Evolutionary conservation across 2,888 invertebrate genomes (phyloP).

Genomic region (Perdita meconis): DNA sequence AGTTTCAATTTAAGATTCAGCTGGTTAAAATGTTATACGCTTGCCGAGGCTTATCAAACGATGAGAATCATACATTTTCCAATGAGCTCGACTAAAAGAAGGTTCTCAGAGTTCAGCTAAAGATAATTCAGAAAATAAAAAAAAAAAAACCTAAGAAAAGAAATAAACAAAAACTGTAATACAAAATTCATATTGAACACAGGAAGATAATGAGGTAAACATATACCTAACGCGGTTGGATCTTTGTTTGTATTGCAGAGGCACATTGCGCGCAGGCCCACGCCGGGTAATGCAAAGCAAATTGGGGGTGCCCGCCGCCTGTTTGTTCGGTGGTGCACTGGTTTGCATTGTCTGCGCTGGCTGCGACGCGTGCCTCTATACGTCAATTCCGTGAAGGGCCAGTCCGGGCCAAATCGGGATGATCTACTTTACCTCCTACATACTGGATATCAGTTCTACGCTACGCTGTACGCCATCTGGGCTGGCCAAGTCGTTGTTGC

Average conservation of each 20-base stretch:
- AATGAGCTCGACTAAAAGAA: conserved; percentile 12
- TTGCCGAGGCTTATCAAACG: conserved; percentile 36
- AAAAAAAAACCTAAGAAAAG: too few species aligned
- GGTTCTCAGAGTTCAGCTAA: conserved; percentile 20
- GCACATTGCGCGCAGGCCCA: conserved; percentile 85
- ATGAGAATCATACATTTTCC: conserved; percentile 9
- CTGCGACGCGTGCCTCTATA: conserved; percentile 84
- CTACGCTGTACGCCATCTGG: conserved; percentile 79
- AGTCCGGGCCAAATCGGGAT: conserved; percentile 78
- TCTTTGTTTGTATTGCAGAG: conserved; percentile 84
- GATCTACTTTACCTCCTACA: conserved; percentile 76
- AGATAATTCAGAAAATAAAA: conserved; percentile 40
- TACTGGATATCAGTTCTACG: conserved; percentile 80
- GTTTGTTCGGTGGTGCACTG: conserved; percentile 82
- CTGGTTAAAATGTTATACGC: conserved; percentile 17
- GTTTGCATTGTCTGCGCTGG: conserved; percentile 85
- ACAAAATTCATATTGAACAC: conserved; percentile 61
- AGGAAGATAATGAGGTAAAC: conserved; percentile 64
- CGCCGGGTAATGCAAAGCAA: conserved; percentile 84
- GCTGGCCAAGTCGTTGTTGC: conserved; percentile 81
- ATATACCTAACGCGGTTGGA: conserved; percentile 83
- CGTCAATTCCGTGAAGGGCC: conserved; percentile 81
- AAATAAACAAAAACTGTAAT: conserved; percentile 51
- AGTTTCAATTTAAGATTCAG: background rate
- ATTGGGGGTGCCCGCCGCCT: conserved; percentile 82